Evolutionary conservation across 2,797 vertebrate species (phyloP).

Genomic region (Pelochelys cantorii): DNA sequence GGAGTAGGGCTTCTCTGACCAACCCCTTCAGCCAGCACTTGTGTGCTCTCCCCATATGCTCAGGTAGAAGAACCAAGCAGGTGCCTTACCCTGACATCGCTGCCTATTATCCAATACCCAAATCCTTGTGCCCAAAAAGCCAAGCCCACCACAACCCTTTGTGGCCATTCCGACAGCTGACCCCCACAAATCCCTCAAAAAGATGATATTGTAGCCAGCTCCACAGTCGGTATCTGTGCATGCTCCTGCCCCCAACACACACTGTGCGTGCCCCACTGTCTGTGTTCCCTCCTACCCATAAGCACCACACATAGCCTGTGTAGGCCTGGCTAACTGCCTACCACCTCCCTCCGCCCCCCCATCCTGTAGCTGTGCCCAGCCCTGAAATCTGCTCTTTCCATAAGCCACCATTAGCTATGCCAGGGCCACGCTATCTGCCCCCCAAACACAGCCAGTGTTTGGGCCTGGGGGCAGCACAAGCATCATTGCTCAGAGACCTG

Average conservation of each 20-base stretch:
- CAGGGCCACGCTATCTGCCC: not conserved
- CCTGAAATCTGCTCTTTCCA: not conserved
- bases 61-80: not conserved
- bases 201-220: not conserved
- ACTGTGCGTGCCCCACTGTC: too few relatives aligned
- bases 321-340: too few relatives aligned
- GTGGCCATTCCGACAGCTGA: not conserved
- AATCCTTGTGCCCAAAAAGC: not conserved
- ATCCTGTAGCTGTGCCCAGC: not conserved
- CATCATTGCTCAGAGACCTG: too few relatives aligned
- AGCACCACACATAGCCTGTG: not conserved
- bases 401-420: not conserved
- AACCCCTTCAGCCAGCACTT: not conserved
- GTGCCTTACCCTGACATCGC: not conserved
- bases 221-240: not conserved
- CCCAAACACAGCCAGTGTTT: not conserved
- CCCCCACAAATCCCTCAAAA: not conserved
- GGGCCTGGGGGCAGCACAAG: too few relatives aligned
- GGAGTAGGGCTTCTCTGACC: not conserved
- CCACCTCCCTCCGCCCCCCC: fast-evolving
- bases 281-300: not conserved
- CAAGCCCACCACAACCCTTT: not conserved
- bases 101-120: not conserved
- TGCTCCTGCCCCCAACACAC: too few relatives aligned
- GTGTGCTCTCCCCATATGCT: not conserved